Percentiles rank a stretch among this genome's conserved stretches.
Evolutionary conservation across 2,113 vertebrate species (phyloP).

Genomic region (Cervus canadensis): DNA sequence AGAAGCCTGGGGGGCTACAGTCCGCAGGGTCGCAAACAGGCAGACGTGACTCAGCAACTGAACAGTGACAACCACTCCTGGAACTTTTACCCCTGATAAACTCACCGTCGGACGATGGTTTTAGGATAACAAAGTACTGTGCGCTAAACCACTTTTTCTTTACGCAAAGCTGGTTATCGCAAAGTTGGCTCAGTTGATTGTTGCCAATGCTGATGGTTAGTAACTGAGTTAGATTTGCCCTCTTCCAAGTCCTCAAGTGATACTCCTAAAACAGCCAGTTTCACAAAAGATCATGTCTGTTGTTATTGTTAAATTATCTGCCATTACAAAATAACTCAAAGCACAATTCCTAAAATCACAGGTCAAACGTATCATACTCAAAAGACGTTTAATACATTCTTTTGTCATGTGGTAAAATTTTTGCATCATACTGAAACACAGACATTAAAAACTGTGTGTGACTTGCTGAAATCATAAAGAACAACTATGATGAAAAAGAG

Average conservation of each 20-base stretch:
- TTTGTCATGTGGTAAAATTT: not conserved
- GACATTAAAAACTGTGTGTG: not conserved
- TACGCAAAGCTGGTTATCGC: not conserved
- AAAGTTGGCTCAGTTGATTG: not conserved
- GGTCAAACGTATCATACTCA: not conserved
- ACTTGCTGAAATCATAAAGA: not conserved
- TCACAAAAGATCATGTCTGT: not conserved
- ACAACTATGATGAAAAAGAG: not conserved
- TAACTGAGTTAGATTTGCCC: not conserved
- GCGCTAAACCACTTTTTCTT: not conserved
- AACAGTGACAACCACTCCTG: not conserved
- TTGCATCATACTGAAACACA: not conserved
- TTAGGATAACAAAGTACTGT: not conserved
- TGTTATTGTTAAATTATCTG: not conserved
- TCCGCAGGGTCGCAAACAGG: not conserved
- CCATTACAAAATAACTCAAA: conserved; percentile 31
- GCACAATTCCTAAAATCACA: not conserved
- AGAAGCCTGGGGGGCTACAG: not conserved
- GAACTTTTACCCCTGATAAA: not conserved
- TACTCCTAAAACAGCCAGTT: not conserved
- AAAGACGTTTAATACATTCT: not conserved
- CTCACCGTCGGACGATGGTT: not conserved
- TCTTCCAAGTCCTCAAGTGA: not conserved
- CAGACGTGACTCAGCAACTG: not conserved
- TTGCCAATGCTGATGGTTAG: not conserved